Evolutionary conservation across 2,888 invertebrate species (phyloP).

Genomic region (Caenorhabditis afra): DNA sequence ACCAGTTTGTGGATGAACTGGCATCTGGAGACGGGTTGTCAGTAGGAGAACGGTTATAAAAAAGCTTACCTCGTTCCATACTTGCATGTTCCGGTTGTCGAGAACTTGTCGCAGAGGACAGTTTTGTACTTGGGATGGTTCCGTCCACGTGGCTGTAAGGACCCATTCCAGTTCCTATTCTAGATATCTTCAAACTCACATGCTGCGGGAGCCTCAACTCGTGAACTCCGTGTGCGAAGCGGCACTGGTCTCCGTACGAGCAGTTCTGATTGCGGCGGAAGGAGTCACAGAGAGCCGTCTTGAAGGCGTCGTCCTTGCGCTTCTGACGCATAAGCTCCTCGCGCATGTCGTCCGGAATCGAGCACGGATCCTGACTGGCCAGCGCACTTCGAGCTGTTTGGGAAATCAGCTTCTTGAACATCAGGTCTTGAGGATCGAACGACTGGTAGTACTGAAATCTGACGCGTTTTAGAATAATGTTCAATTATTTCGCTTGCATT

Average conservation of each 20-base stretch:
- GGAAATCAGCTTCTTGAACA: constrained; percentile 31
- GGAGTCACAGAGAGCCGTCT: constrained; percentile 71
- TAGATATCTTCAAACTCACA: constrained; percentile 45
- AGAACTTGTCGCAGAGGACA: constrained; percentile 71
- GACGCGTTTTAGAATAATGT: not conserved
- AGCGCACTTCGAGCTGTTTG: constrained; percentile 84
- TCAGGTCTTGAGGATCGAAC: constrained; percentile 23
- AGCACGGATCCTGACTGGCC: constrained; percentile 53
- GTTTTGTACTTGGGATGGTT: constrained; percentile 74
- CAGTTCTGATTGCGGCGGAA: constrained; percentile 60
- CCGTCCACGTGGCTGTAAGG: constrained; percentile 68
- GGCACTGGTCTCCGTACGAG: constrained; percentile 65
- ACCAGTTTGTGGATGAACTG: constrained; percentile 66
- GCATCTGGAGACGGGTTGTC: constrained; percentile 34
- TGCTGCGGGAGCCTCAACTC: constrained; percentile 65
- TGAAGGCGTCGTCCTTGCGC: constrained; percentile 69
- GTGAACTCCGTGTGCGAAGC: constrained; percentile 68
- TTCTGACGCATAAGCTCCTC: constrained; percentile 61
- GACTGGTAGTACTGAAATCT: not conserved
- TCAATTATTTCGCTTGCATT: constrained; percentile 10
- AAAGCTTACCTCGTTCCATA: constrained; percentile 53
- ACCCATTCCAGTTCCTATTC: not conserved
- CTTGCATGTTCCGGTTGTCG: constrained; percentile 62
- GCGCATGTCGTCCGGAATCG: constrained; percentile 65
- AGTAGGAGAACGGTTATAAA: not conserved